Percentiles rank a stretch among this genome's conserved stretches.
Evolutionary conservation across 2,113 vertebrate genomes (phyloP).

Genomic region (Anguilla japonica): DNA sequence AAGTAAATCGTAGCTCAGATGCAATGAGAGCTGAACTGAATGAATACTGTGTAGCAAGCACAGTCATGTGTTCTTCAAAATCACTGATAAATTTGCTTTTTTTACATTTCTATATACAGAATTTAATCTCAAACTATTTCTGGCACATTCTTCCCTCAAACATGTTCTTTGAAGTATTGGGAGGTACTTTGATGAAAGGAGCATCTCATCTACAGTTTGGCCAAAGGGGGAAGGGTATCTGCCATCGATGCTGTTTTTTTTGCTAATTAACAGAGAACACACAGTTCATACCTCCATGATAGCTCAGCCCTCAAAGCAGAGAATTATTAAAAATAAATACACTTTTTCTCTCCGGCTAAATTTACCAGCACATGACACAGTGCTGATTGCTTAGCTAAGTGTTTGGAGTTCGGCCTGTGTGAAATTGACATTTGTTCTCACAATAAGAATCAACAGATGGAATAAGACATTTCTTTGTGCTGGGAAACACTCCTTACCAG

Average conservation of each 20-base stretch:
- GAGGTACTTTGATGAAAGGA: not conserved
- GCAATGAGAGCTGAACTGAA: slow-evolving; percentile 51
- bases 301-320: not conserved
- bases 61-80: not conserved
- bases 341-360: slow-evolving; percentile 55
- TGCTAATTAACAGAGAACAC: not conserved
- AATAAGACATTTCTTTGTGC: slow-evolving; percentile 63
- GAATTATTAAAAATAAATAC: slow-evolving; percentile 35
- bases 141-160: not conserved
- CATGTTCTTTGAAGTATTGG: not conserved
- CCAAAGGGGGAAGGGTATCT: not conserved
- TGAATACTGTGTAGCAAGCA: slow-evolving; percentile 36
- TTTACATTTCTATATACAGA: not conserved
- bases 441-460: slow-evolving; percentile 36
- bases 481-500: slow-evolving; percentile 35
- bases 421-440: slow-evolving; percentile 72
- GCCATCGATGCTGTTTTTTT: not conserved
- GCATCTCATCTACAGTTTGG: not conserved
- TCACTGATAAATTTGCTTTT: slow-evolving; percentile 8
- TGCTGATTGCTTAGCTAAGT: slow-evolving; percentile 64
- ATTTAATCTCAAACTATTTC: not conserved
- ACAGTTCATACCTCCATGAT: not conserved
- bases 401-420: slow-evolving; percentile 50
- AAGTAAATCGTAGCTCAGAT: slow-evolving; percentile 60
- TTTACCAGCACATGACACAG: slow-evolving; percentile 75